Base-by-base conservation (phyloP, 2,888 invertebrate species). In the Heteropelma amictum region DNA sequence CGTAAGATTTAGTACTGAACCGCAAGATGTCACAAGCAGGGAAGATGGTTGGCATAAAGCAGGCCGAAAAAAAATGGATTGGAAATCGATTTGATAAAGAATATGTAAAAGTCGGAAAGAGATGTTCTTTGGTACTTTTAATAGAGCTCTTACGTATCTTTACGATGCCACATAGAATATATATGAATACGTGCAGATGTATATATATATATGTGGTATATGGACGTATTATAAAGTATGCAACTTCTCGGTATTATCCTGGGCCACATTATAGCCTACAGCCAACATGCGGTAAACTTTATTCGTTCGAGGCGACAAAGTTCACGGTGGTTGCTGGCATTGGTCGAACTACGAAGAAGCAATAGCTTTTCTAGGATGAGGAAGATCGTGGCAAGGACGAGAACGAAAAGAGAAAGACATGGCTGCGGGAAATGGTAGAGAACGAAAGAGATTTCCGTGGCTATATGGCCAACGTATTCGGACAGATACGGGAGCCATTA, bases 401-500 rank as follows among this genome's bases (percentile, higher is more conserved):
- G 45, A 7, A 42, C 8, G 17, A 40, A 21, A 30, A 28, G 21
- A 14, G 28, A 51, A 17, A 19, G 4, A 45, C 23, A 28, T 35
- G 38, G 1, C 28, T 47, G 51, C 17, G 42, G 63, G 58, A 54
- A 28, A 69, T 54, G 60, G 69, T 17, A 53, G 17, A 65, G 64
- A 40, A 61, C 64, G 42, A 53, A 40, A 72, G 47, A 33, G 60
- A 60, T 61, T 30, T 60, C 70, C 54, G 40, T 60, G 60, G 56
- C 19, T 70, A 68, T 61, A 74, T 53, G 45, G 64, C 38, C 35
- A 35, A 64, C 64, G 74, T 70, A 74, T 74, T 70, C 60, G 60
- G 70, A 74, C 74, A 70, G 74, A 74, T 74, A 74, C 67, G 70
- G 47, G 64, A 70, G 65, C 70, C 74, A 74, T 74, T 74, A 74